Base-by-base conservation (phyloP, 2,888 invertebrate species). In the Harpalus rubripes region DNA sequence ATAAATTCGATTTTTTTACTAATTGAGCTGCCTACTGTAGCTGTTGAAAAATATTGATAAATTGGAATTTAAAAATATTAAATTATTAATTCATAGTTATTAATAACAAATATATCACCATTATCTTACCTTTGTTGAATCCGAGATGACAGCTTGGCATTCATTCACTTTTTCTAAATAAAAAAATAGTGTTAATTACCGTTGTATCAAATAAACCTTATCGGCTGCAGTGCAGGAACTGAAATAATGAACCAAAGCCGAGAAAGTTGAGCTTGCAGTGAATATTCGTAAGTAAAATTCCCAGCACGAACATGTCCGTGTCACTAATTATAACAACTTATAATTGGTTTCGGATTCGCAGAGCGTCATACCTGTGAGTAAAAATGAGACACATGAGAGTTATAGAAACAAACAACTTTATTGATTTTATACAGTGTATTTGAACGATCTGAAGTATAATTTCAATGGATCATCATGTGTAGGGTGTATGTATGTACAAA, bases 371-470 rank as follows among this genome's bases (percentile, higher is more conserved):
- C 56, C 56, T 56, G 56, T 7, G 15, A 76, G 56, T 80, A 80
- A 80, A 78, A 80, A 80, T 80, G 56, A 80, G 18, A 80, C 80
- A 84, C 76, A 78, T 76, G 65, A 32, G 52, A 78, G 78, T 78
- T 84, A 84, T 78, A 84, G 83, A 76, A 84, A 84, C 84, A 84
- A 78, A 84, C 84, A 84, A 84, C 78, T 84, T 84, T 84, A 84
- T 84, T 84, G 84, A 76, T 84, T 84, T 78, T 84, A 84, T 84
- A 84, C 84, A 84, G 65, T 84, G 84, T 84, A 84, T 84, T 84
- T 84, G 78, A 84, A 84, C 84, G 84, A 78, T 84, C 78, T 78
- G 76, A 76, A 84, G 39, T 84, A 84, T 78, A 74, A 84, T 84
- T 78, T 84, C 44, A 81, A 61, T 84, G 63, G 22, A 76, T 78